Conservation (phyloP, 1,140 invertebrate species). For the Trichonephila clavata region DNA sequence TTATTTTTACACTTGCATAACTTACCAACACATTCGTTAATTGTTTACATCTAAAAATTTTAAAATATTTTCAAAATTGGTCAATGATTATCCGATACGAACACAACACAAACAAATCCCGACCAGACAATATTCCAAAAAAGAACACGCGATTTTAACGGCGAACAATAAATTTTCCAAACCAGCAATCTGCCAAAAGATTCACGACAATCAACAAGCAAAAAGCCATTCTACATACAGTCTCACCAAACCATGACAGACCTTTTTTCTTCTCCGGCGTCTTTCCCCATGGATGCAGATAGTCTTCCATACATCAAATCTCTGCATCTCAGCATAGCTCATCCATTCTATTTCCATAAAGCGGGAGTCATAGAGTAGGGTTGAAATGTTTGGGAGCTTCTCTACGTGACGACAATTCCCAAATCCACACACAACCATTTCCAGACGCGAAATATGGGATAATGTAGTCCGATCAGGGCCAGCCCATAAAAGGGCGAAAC, state of each 20-base stretch:
- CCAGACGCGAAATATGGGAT: conserved; percentile 1
- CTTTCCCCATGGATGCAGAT: neutral
- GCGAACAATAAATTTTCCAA: neutral
- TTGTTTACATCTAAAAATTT: too few relatives aligned
- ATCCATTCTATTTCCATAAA: conserved; percentile 8
- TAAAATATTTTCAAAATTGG: too few relatives aligned
- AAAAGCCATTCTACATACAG: neutral
- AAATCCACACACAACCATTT: neutral
- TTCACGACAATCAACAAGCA: neutral
- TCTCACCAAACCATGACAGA: neutral
- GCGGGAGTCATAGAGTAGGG: conserved; percentile 10
- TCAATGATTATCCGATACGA: too few relatives aligned
- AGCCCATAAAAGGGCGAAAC: conserved; percentile 6
- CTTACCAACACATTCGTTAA: too few relatives aligned
- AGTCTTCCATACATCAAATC: neutral
- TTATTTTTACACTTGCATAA: too few relatives aligned
- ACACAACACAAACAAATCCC: too few relatives aligned
- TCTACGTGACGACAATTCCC: conserved; percentile 30
- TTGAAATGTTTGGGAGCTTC: neutral
- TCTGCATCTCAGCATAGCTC: neutral
- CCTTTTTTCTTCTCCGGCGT: neutral
- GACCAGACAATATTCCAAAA: too few relatives aligned
- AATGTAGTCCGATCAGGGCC: conserved; percentile 46
- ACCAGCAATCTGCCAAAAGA: neutral
- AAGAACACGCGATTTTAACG: too few relatives aligned